phyloP scores from a whole-genome alignment of 2,797 vertebrate species.

The Dermochelys coriacea region DNA sequence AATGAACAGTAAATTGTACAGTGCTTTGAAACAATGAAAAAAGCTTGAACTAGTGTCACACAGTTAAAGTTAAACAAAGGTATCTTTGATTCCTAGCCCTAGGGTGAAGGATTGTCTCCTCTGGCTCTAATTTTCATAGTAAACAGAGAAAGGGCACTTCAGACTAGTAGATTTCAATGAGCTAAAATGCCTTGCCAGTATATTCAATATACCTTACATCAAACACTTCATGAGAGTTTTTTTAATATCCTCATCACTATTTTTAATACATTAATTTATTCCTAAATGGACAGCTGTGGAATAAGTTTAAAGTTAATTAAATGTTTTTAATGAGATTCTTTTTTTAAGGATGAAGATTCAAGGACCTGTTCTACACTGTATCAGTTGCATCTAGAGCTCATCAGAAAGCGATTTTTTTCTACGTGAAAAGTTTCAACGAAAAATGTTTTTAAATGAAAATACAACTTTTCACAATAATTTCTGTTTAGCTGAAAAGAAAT shows the following conservation, averaged over 20 bases:
- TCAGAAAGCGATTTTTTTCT: neutral
- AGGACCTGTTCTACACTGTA: neutral
- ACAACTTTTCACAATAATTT: neutral
- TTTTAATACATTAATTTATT: conserved; percentile 41
- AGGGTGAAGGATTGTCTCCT: neutral
- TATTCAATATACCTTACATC: neutral
- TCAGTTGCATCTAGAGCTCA: neutral
- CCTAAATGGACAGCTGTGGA: conserved; percentile 21
- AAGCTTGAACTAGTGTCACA: neutral
- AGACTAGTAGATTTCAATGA: neutral
- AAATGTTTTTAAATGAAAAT: neutral
- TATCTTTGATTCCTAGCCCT: neutral
- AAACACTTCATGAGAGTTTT: neutral
- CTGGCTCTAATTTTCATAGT: neutral
- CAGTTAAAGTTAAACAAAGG: neutral
- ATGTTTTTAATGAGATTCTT: neutral
- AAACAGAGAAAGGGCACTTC: neutral
- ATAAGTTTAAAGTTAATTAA: conserved; percentile 36
- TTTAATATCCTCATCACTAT: conserved; percentile 13
- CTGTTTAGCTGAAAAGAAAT: neutral
- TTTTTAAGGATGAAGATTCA: conserved; percentile 31
- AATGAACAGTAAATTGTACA: conserved; percentile 34
- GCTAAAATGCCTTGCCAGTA: neutral
- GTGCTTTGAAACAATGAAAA: conserved; percentile 22
- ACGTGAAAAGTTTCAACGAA: neutral